Conservation (phyloP, 2,888 invertebrate species). For the Microctonus hyperodae region DNA sequence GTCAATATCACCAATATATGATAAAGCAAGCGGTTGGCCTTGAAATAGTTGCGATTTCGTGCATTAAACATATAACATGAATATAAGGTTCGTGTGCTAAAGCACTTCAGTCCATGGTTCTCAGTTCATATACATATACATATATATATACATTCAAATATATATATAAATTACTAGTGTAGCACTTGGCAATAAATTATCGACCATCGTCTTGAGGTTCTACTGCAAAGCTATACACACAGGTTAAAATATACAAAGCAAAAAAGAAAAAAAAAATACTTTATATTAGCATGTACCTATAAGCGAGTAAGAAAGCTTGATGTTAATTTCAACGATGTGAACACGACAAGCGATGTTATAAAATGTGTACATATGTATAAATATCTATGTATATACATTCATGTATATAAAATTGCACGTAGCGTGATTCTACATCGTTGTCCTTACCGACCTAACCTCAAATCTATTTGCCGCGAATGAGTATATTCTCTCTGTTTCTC, state of each 20-base stretch:
- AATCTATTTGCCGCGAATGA: constrained; percentile 10
- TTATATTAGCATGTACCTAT: too few relatives aligned
- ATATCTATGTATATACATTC: constrained; percentile 1
- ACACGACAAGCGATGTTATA: not conserved
- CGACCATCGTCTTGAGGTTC: constrained; percentile 13
- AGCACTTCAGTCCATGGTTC: constrained; percentile 23
- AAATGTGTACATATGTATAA: not conserved
- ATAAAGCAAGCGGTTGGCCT: constrained; percentile 9
- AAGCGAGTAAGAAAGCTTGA: too few relatives aligned
- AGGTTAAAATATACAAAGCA: not conserved
- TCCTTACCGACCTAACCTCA: constrained; percentile 3
- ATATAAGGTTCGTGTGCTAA: constrained; percentile 17
- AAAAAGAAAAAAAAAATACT: not conserved
- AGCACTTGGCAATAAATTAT: constrained; percentile 17
- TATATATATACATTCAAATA: too few relatives aligned
- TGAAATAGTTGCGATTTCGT: constrained; percentile 20
- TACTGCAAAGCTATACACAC: too few relatives aligned
- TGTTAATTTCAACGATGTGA: too few relatives aligned
- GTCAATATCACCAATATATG: not conserved
- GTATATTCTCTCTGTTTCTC: constrained; percentile 18
- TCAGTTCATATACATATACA: too few relatives aligned
- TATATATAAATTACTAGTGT: too few relatives aligned
- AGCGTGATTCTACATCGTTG: constrained; percentile 1
- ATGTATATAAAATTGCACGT: not conserved
- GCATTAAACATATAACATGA: not conserved